Base-by-base conservation (phyloP, 2,797 vertebrate species). In the Gambusia yucatana region DNA sequence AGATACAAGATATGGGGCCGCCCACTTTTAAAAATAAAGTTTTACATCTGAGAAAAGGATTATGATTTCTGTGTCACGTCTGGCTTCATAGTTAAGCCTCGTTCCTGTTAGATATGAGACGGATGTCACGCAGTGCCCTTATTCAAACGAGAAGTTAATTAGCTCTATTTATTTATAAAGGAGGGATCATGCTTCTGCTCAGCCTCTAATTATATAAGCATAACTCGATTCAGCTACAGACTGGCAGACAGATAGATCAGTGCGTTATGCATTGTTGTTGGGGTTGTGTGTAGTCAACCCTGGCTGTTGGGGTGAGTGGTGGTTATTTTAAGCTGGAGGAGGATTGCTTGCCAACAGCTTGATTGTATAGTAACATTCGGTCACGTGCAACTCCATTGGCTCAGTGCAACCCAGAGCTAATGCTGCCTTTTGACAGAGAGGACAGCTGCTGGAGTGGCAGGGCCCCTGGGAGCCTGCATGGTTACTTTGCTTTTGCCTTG, bases 391-490 rank as follows among this genome's bases (percentile, higher is more conserved):
- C 77, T 46, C 75, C 41, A 33, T 48, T 84, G 91, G 82, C 67
- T 85, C 87, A 79, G 81, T 36, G 75, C 92, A 84, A 93, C 92
- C 92, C 89, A 84, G 77, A 94, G 94, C 92, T 84, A 92, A 88
- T 79, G 87, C 90, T 92, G 94, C 92, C 93, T 94, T 94, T 92
- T 93, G 92, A 94, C 93, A 92, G 90, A 88, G 90, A 79, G 94
- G 93, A 94, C 93, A 94, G 92, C 93, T 95, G 94, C 92, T 92
- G 93, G 92, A 93, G 91, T 91, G 90, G 91, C 87, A 92, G 82
- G 84, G 65, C 90, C 93, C 88, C 73, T 69, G 73, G 91, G 90
- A 91, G 84, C 72, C 87, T 0, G 47, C 59, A 47, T 88, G 89
- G 87, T 84, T 88, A 84, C 3, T 1, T 88, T 85, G 87, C 85